Percentiles rank a stretch among this genome's conserved stretches.
Conservation (phyloP, 2,888 invertebrate genomes). For the Pteria penguin region DNA sequence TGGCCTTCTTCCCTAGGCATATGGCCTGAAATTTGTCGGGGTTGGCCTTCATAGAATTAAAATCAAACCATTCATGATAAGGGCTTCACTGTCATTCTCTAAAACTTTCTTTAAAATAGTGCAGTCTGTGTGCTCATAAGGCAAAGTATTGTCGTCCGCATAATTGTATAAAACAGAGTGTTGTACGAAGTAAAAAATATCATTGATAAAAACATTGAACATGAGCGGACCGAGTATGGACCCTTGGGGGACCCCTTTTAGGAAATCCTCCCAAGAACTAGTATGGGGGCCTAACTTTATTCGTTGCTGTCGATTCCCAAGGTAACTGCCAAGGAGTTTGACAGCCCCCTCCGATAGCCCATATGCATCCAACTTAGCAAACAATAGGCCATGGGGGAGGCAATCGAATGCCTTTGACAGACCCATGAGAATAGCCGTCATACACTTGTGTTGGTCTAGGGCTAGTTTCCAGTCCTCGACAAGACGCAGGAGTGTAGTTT, state of each 20-base stretch:
- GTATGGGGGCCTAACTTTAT: neutral
- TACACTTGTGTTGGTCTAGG: neutral
- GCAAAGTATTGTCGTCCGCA: neutral
- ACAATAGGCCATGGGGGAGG: neutral
- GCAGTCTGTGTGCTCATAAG: neutral
- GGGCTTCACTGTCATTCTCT: neutral
- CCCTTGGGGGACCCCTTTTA: neutral
- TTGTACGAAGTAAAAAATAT: neutral
- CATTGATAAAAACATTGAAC: constrained; percentile 2
- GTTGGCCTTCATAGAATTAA: too few species aligned
- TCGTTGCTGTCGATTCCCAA: neutral
- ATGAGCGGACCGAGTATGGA: neutral
- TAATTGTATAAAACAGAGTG: neutral
- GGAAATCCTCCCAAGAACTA: neutral
- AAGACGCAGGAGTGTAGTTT: neutral
- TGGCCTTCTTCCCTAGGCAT: too few species aligned
- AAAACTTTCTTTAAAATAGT: neutral
- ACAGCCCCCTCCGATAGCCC: constrained; percentile 1
- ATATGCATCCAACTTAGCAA: neutral
- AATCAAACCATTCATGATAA: too few species aligned
- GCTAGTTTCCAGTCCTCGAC: constrained; percentile 8
- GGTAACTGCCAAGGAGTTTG: neutral
- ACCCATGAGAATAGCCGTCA: constrained; percentile 7
- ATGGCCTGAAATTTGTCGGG: too few species aligned
- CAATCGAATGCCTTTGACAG: constrained; percentile 15